Evolutionary conservation across 2,888 invertebrate genomes (phyloP), one percentile per base, ranked within the genome.

Genomic region (Blera fallax): DNA sequence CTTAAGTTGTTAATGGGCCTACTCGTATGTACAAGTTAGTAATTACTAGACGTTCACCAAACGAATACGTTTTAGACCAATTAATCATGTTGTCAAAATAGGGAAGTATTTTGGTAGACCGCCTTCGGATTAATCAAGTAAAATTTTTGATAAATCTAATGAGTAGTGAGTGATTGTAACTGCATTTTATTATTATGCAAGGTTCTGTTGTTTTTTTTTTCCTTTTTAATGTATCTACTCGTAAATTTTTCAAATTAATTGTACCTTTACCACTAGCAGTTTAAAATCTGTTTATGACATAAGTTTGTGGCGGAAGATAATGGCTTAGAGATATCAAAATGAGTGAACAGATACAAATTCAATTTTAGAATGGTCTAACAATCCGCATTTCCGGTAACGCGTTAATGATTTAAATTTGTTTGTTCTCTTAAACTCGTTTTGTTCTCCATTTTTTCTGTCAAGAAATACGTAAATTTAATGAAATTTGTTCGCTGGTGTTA

Each of bases 21-120:
- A n/a, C n/a, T n/a, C n/a, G n/a, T n/a, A 50, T 50, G 27, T 27
- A n/a, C 50, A 5, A 24, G 27, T n/a, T 27, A 6, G 10, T 58
- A 70, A 70, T 70, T 70, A 45, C 21, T n/a, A 70, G 21, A 56
- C 32, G 5, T 56, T 34, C 24, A 24, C 16, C 24, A 48, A 34
- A 64, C 48, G 21, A 45, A 7, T 29, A 18, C 2, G 2, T 40
- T 58, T 62, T 27, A 40, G 34, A 45, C 34, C 48, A 54, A 70
- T 70, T 34, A 58, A 70, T 70, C 70, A 70, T 45, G 45, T 45
- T 58, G 56, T 45, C 58, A 16, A 48, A 70, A 70, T 58, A 45
- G 58, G 56, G 43, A 27, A 62, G 62, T 37, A 37, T 32, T 24
- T 34, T 56, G 18, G 11, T 32, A 18, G 18, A 56, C 32, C 18